Conservation (phyloP, 92 coral and sea anemone species). For the Phenganax stokvisi region DNA sequence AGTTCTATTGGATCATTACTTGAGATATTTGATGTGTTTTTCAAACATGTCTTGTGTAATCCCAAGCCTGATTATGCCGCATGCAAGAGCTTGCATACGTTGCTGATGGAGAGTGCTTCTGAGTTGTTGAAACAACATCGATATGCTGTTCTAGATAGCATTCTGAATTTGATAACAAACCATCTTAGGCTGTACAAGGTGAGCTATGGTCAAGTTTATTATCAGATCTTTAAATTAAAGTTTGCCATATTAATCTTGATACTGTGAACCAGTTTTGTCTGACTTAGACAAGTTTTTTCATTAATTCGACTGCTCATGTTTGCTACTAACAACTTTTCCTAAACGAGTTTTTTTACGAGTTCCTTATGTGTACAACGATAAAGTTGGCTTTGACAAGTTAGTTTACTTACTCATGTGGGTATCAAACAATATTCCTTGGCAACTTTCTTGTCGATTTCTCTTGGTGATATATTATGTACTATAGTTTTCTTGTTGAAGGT, state of each 20-base stretch:
- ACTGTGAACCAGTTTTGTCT: no score
- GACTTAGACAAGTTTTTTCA: no score
- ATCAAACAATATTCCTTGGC: no score
- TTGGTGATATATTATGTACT: no score
- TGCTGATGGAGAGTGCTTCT: conserved; percentile 15
- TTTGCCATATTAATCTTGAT: neutral
- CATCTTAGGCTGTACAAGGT: conserved; percentile 23
- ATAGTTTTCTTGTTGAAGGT: no score
- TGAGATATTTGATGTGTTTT: conserved; percentile 5
- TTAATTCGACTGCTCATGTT: no score
- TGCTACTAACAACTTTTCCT: no score
- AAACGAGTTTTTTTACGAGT: no score
- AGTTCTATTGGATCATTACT: conserved; percentile 1
- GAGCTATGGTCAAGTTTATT: neutral
- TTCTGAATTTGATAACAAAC: conserved; percentile 19
- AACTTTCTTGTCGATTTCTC: no score
- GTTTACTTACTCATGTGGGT: no score
- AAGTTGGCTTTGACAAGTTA: no score
- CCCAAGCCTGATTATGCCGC: conserved; percentile 15
- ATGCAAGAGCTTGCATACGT: neutral
- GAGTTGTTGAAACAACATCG: neutral
- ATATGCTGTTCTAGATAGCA: conserved; percentile 8
- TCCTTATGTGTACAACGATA: no score
- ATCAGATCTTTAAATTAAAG: neutral
- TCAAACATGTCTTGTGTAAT: conserved; percentile 16